Conservation (phyloP, 2,797 vertebrate species). For the Cygnus olor region DNA sequence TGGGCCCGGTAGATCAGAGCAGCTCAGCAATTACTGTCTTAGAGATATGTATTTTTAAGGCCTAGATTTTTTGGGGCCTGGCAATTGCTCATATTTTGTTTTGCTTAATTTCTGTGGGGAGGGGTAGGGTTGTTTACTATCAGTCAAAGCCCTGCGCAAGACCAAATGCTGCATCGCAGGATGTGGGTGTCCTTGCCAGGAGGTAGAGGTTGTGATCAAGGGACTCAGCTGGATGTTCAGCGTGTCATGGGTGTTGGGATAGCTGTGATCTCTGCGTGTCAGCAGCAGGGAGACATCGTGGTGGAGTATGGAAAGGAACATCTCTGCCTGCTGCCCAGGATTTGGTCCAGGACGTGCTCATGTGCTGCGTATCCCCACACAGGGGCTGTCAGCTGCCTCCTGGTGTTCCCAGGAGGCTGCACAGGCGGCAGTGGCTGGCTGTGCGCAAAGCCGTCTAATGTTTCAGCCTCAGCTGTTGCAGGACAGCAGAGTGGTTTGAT, state of each 20-base stretch:
- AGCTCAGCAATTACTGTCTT: neutral
- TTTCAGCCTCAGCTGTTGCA: neutral
- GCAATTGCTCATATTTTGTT: accelerated
- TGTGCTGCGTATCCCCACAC: neutral
- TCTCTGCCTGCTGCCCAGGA: neutral
- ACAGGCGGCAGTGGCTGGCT: neutral
- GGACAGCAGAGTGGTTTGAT: neutral
- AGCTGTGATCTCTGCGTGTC: neutral
- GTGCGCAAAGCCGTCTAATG: neutral
- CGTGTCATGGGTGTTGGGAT: neutral
- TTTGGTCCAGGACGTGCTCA: neutral
- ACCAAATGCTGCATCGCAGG: accelerated
- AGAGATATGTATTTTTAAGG: neutral
- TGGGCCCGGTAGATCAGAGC: neutral
- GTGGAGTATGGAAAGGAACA: neutral
- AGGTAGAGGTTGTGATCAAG: neutral
- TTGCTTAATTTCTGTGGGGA: neutral
- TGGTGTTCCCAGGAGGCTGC: neutral
- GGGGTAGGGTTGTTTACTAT: neutral
- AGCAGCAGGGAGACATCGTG: neutral
- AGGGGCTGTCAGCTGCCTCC: neutral
- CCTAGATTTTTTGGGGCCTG: neutral
- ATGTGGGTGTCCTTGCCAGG: neutral
- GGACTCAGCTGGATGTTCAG: accelerated
- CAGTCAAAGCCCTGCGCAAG: neutral